phyloP scores from a whole-genome alignment of 2,113 vertebrate species.

The Pangasianodon gigas region DNA sequence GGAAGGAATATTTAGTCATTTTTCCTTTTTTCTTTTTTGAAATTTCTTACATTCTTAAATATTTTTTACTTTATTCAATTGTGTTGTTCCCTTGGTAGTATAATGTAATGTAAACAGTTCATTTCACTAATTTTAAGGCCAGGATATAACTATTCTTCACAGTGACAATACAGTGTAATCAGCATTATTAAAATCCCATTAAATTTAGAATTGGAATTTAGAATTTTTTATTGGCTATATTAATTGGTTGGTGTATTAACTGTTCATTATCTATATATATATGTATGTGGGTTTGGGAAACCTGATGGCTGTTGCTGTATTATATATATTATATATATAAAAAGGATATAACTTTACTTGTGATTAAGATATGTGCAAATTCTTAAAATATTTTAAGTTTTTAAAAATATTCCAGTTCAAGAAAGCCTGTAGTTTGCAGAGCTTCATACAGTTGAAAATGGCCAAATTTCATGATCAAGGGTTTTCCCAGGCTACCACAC shows the following conservation, averaged over 20 bases:
- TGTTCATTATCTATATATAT: not conserved
- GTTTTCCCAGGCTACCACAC: not conserved
- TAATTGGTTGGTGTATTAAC: not conserved
- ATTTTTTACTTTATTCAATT: too few relatives aligned
- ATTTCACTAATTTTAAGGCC: not conserved
- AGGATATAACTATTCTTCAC: not conserved
- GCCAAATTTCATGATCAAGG: not conserved
- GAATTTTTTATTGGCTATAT: not conserved
- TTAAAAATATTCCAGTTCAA: not conserved
- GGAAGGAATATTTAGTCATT: not conserved
- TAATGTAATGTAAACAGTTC: too few relatives aligned
- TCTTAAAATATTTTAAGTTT: too few relatives aligned
- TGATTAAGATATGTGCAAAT: not conserved
- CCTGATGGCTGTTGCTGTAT: not conserved
- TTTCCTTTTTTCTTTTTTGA: not conserved
- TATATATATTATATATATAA: not conserved
- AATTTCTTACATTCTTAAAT: not conserved
- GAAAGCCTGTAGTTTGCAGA: not conserved
- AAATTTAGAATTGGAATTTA: not conserved
- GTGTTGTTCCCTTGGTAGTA: too few relatives aligned
- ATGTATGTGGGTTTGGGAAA: not conserved
- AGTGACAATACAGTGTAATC: not conserved
- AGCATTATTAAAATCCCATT: not conserved
- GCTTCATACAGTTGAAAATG: not conserved
- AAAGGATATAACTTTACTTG: not conserved